phyloP scores from a whole-genome alignment of 2,113 vertebrate genomes.

The Pagrus major region DNA sequence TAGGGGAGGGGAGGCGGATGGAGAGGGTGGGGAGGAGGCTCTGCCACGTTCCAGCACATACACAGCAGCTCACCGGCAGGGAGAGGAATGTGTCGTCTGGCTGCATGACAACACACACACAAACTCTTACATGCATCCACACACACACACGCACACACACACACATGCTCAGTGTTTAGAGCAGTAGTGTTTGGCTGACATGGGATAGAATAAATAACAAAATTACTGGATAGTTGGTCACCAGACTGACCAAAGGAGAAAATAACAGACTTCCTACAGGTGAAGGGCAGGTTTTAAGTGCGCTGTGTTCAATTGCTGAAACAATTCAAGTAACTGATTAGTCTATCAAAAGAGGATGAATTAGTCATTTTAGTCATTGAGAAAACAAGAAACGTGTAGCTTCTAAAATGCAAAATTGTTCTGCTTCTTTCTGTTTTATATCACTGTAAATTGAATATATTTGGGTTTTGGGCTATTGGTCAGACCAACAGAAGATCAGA shows the following conservation, averaged over 20 bases:
- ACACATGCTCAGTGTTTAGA: background rate
- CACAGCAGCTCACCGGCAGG: conserved; percentile 72
- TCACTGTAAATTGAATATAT: background rate
- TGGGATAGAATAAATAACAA: conserved; percentile 14
- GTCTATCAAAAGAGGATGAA: background rate
- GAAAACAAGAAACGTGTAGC: background rate
- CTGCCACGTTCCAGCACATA: conserved; percentile 81
- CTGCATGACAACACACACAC: conserved; percentile 36
- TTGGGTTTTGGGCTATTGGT: background rate
- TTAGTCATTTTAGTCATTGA: background rate
- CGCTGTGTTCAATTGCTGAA: background rate
- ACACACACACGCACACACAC: background rate
- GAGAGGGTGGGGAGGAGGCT: conserved; percentile 40
- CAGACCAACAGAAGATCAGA: background rate
- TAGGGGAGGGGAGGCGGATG: conserved; percentile 43
- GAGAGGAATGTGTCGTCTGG: conserved; percentile 62
- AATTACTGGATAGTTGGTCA: background rate
- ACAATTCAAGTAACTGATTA: background rate
- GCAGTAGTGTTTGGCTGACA: conserved; percentile 7
- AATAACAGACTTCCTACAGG: background rate
- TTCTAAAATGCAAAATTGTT: background rate
- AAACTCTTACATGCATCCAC: background rate
- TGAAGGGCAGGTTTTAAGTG: background rate
- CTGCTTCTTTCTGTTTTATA: background rate
- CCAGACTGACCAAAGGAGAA: background rate